These are phyloP conservation scores for Anticlea derivata DNA, from an alignment of 2,888 invertebrate species.

Conservation along the genomic window DNA sequence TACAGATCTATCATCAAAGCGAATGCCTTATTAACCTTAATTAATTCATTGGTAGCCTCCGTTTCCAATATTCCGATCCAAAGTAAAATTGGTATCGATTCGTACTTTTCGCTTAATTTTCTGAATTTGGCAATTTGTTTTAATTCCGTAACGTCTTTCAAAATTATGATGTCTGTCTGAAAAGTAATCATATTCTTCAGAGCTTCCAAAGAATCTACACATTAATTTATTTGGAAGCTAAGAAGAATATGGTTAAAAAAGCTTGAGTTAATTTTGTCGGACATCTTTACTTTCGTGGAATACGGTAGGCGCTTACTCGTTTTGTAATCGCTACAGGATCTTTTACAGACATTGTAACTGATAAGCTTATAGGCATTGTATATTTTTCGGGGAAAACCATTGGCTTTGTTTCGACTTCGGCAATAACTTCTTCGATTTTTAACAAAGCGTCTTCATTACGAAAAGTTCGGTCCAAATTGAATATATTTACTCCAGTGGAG, in stretches of 20 bases:
- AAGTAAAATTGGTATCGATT: slow-evolving; percentile 44
- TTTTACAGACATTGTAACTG: slow-evolving; percentile 14
- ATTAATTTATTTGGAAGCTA: no score
- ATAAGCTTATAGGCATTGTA: slow-evolving; percentile 7
- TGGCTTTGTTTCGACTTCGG: not conserved
- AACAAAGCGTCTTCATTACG: not conserved
- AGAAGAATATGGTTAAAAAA: no score
- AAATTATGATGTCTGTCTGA: slow-evolving; percentile 43
- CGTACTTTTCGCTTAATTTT: slow-evolving; percentile 9
- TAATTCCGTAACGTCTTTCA: slow-evolving; percentile 43
- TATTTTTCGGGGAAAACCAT: not conserved
- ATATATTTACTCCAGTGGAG: slow-evolving; percentile 12
- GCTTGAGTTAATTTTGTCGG: no score
- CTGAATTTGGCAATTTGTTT: slow-evolving; percentile 28
- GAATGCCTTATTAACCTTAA: slow-evolving; percentile 46
- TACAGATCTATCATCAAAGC: slow-evolving; percentile 35
- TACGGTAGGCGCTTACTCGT: slow-evolving; percentile 5
- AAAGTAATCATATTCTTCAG: not conserved
- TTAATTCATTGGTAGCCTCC: slow-evolving; percentile 47
- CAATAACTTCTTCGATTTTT: slow-evolving; percentile 4
- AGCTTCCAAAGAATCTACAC: no score
- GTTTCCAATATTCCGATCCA: slow-evolving; percentile 42
- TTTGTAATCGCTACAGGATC: slow-evolving; percentile 11
- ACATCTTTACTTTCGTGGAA: no score
- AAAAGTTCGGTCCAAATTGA: slow-evolving; percentile 12